Conservation (phyloP, 1,140 invertebrate genomes). For the Sycophila sp. region DNA sequence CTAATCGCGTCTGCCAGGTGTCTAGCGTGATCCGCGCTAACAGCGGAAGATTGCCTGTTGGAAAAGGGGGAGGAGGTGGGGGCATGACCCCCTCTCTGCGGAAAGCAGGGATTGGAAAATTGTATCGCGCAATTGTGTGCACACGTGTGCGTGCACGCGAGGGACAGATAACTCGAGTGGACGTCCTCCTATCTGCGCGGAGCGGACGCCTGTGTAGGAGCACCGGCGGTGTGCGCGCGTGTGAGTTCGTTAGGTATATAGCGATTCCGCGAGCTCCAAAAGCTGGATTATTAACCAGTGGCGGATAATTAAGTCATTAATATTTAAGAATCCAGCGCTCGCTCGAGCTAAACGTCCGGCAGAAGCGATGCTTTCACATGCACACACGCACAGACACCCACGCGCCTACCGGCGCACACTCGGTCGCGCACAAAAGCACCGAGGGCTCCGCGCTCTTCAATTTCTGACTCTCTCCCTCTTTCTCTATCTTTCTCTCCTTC, state of each 20-base stretch:
- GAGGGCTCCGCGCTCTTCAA: conserved; percentile 47
- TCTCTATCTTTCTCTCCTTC: neutral
- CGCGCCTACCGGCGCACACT: neutral
- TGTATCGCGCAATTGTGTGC: conserved; percentile 14
- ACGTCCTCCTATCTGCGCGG: too few relatives aligned
- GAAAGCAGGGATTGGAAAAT: conserved; percentile 18
- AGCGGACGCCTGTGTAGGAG: neutral
- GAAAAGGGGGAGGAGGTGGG: neutral
- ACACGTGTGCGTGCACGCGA: conserved; percentile 27
- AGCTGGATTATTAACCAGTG: conserved; percentile 57
- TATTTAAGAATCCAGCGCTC: conserved; percentile 58
- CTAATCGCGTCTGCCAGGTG: conserved; percentile 31
- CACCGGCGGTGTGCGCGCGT: conserved; percentile 10
- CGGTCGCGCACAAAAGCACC: conserved; percentile 22
- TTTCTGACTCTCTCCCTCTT: conserved; percentile 40
- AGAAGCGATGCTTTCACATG: conserved; percentile 36
- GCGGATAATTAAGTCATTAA: conserved; percentile 63
- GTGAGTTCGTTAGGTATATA: conserved; percentile 33
- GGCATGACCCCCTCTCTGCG: too few relatives aligned
- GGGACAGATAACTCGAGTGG: too few relatives aligned
- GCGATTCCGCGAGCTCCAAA: conserved; percentile 45
- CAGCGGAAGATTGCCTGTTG: neutral
- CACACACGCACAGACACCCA: neutral
- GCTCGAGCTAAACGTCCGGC: conserved; percentile 48
- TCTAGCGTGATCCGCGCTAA: conserved; percentile 13